Evolutionary conservation across 2,113 vertebrate genomes (phyloP), one percentile per base, ranked within the genome.

Genomic region (Odontophorus gujanensis): DNA sequence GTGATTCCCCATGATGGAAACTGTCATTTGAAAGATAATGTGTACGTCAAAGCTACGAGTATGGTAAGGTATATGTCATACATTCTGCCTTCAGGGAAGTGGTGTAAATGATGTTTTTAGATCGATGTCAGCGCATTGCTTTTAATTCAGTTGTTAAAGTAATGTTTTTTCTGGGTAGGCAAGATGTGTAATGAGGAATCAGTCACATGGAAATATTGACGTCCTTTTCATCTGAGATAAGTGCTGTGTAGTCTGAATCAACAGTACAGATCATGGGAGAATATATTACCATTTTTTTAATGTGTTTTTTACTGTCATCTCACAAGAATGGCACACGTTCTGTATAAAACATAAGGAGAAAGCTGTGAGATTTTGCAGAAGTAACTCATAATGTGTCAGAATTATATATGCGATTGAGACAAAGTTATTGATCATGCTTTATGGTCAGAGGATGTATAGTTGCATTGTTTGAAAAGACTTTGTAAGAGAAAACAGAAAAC

Each of bases 21-120:
- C 83, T 99, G 99, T 96, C 99, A 99, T 93, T 97, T 99, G 96
- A 98, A 98, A 95, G 98, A 99, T 96, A 99, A 99, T 9, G 84
- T 98, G 76, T 99, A 99, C 96, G 81, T 98, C 75, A 98, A 97
- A 89, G 98, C 98, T 48, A 98, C 99, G 6, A 98, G 93, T 97
- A 99, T 99, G 99, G 99, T 99, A 98, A 98, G 97, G 90, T 92
- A 93, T 96, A 97, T 89, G 87, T 95, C 91, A 58, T 85, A 50
- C 28, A 55, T 72, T 74, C 66, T 87, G 16, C 45, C n/a, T 94
- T 83, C 66, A 78, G 51, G 55, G 28, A 62, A 32, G 6, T 10
- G 8, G 21, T 51, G 21, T 71, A 53, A 76, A 74, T 4, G 22
- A 92, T 32, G 15, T 26, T 75, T 94, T 84, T 57, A 85, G 43